Percentiles rank a stretch among this genome's conserved stretches.
Conservation (phyloP, 2,888 invertebrate species). For the Crematogaster levior region DNA sequence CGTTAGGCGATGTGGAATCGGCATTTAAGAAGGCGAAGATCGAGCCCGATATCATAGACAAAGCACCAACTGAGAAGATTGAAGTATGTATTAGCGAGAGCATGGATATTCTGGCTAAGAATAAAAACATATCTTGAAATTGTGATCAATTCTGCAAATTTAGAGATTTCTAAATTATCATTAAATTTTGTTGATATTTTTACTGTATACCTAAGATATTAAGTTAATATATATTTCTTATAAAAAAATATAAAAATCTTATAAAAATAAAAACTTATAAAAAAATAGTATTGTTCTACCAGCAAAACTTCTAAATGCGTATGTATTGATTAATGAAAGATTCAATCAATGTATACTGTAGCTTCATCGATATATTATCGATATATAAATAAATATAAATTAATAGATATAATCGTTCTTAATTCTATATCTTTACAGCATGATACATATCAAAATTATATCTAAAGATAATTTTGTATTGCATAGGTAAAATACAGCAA, state of each 20-base stretch:
- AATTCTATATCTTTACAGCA: too few species aligned
- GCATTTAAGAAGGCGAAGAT: slow-evolving; percentile 81
- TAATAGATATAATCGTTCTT: background rate
- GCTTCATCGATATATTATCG: too few species aligned
- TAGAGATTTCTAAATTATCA: background rate
- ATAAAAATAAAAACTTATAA: too few species aligned
- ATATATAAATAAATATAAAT: too few species aligned
- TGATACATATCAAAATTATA: background rate
- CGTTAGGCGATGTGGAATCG: slow-evolving; percentile 78
- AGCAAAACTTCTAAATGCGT: background rate
- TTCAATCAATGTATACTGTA: too few species aligned
- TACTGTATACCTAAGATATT: background rate
- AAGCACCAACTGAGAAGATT: slow-evolving; percentile 79
- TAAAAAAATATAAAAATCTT: background rate
- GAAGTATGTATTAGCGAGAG: slow-evolving; percentile 77
- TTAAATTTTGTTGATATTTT: background rate
- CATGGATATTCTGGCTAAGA: background rate
- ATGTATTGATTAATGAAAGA: too few species aligned
- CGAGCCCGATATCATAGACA: slow-evolving; percentile 81
- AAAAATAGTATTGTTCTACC: background rate
- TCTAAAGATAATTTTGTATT: slow-evolving; percentile 18
- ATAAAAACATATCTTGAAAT: background rate
- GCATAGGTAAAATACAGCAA: slow-evolving; percentile 82
- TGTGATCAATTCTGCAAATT: background rate
- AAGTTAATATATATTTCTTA: background rate